phyloP scores from a whole-genome alignment of 1,140 invertebrate species.

The Archivesica marissinica region DNA sequence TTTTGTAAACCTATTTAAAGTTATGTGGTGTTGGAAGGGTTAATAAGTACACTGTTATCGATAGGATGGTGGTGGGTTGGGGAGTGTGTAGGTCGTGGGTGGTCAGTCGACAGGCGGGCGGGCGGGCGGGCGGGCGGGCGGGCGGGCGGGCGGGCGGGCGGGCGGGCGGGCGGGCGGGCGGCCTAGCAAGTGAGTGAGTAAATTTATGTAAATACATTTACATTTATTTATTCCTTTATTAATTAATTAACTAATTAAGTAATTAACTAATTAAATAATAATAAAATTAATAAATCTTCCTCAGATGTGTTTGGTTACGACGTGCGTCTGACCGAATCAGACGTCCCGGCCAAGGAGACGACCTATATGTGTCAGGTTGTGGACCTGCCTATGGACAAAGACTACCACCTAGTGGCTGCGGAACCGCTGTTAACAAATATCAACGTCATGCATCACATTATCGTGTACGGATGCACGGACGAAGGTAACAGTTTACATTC shows the following conservation, averaged over 20 bases:
- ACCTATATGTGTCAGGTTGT: conserved; percentile 73
- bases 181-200: background rate
- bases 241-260: background rate
- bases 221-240: no score
- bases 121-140: no score
- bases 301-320: conserved; percentile 38
- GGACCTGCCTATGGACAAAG: conserved; percentile 65
- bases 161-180: no score
- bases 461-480: conserved; percentile 68
- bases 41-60: no score
- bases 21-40: no score
- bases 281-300: background rate
- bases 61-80: background rate
- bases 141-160: no score
- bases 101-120: no score
- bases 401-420: conserved; percentile 72
- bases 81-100: background rate
- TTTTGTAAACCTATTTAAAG: no score
- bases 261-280: no score
- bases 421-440: conserved; percentile 68
- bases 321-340: conserved; percentile 14
- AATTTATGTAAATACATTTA: background rate
- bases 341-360: conserved; percentile 66
- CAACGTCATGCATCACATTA: conserved; percentile 73
- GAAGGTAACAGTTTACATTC: no score